Evolutionary conservation across 1,140 invertebrate genomes (phyloP), one percentile per base, ranked within the genome.

Genomic region (Drosophila mauritiana): DNA sequence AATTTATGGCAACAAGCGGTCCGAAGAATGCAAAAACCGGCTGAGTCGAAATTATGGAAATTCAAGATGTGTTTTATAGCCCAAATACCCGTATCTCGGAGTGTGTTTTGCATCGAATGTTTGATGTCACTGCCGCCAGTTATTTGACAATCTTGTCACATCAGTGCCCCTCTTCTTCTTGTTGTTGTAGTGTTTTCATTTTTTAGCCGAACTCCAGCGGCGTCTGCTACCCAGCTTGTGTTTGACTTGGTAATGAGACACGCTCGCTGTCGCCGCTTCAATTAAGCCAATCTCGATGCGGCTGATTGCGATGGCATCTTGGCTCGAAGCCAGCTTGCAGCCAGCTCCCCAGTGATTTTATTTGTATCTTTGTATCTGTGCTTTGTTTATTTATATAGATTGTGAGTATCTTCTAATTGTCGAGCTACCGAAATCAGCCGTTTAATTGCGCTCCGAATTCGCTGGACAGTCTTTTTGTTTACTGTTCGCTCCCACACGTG

Each of bases 141-240:
- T 80, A 78, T 85, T 85, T 85, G 81, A 85, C 81, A 85, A 85
- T 80, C 81, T 85, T 85, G 81, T 85, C 81, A 85, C 81, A 84
- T 79, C 67, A 76, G 59, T 57, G 15, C 56, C 48, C 53, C 61
- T 52, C 64, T 36, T 20, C 31, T 52, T 27, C 20, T 3, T 22
- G 20, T 10, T 49, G 15, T 31, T 11, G 4, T 25, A 0, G 27
- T 31, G 13, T 49, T 68, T 40, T 65, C 34, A 64, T 40, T 65
- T 40, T 65, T 48, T 17, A 68, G 15, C 27, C 46, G 13, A 70
- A 70, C 67, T 42, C 10, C 20, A 43, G 40, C 42, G 63, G 36
- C 7, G 27, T 53, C 61, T 48, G 31, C 13, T 15, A n/a, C 59
- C 51, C 61, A 12, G 65, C n/a, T 51, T 61, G 73, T 83, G 76